Conservation (phyloP, 2,888 invertebrate species). For the Leptopilina syphax region DNA sequence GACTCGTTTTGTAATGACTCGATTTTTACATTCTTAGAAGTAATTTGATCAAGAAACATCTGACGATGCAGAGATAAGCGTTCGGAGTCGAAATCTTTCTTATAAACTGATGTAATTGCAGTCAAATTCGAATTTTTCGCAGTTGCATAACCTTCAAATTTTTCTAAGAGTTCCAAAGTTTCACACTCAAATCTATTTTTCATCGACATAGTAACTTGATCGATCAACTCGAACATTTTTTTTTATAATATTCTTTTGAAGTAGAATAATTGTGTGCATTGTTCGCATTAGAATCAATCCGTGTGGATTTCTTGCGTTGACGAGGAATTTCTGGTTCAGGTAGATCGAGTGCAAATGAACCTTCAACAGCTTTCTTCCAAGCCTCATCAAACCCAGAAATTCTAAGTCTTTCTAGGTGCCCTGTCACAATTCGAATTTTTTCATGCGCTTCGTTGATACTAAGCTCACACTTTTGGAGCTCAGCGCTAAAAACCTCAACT, state of each 20-base stretch:
- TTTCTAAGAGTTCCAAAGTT: neutral
- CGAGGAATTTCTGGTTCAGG: neutral
- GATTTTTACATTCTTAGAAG: neutral
- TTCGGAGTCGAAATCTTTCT: neutral
- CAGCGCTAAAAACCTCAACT: conserved; percentile 48
- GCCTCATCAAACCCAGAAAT: conserved; percentile 42
- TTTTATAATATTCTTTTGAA: neutral
- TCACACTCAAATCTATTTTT: neutral
- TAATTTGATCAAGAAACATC: neutral
- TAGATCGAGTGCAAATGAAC: neutral
- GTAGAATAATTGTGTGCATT: neutral
- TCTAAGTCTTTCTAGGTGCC: conserved; percentile 33
- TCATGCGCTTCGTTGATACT: conserved; percentile 42
- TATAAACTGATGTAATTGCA: neutral
- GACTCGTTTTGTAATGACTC: neutral
- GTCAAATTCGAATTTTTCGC: neutral
- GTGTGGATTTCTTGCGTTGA: neutral
- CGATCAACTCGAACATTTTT: neutral
- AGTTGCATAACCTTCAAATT: neutral
- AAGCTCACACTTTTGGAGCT: conserved; percentile 50
- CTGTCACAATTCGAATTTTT: conserved; percentile 23
- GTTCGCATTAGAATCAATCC: neutral
- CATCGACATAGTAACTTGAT: neutral
- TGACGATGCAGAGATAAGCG: neutral
- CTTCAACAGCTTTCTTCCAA: conserved; percentile 1